phyloP scores from a whole-genome alignment of 2,797 vertebrate genomes.

The Podargus strigoides region DNA sequence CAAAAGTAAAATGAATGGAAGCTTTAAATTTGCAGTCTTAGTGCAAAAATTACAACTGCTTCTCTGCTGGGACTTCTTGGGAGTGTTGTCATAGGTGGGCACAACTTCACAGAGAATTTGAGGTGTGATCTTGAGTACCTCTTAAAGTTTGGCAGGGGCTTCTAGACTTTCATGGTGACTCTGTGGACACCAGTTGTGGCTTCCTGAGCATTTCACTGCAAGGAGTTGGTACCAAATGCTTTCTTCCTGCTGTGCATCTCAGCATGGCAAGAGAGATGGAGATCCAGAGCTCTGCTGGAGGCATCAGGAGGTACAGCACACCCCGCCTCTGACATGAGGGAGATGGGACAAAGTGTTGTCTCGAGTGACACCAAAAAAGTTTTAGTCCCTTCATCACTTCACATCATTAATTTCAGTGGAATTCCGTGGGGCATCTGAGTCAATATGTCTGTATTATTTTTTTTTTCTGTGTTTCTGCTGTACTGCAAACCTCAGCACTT shows the following conservation, averaged over 20 bases:
- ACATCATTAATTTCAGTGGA: not conserved
- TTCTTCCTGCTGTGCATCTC: not conserved
- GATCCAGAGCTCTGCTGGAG: not conserved
- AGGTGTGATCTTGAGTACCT: not conserved
- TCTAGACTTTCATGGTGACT: not conserved
- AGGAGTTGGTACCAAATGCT: not conserved
- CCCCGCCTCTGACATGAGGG: accelerated
- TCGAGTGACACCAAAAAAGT: not conserved
- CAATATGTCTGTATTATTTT: not conserved
- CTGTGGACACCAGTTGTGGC: not conserved
- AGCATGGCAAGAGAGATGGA: accelerated
- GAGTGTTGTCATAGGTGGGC: not conserved
- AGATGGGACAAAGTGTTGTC: not conserved
- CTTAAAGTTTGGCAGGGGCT: not conserved
- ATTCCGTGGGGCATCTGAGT: not conserved
- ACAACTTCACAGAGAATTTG: not conserved
- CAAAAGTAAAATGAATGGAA: not conserved
- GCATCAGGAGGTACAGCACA: not conserved
- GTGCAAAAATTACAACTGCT: not conserved
- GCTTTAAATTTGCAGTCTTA: not conserved
- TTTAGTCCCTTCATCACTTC: not conserved
- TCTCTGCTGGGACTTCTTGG: not conserved
- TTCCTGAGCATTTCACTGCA: not conserved
- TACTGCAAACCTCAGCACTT: not conserved
- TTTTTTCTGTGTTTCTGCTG: not conserved